Conservation (phyloP, 2,888 invertebrate species). For the Siphlonurus alternatus region DNA sequence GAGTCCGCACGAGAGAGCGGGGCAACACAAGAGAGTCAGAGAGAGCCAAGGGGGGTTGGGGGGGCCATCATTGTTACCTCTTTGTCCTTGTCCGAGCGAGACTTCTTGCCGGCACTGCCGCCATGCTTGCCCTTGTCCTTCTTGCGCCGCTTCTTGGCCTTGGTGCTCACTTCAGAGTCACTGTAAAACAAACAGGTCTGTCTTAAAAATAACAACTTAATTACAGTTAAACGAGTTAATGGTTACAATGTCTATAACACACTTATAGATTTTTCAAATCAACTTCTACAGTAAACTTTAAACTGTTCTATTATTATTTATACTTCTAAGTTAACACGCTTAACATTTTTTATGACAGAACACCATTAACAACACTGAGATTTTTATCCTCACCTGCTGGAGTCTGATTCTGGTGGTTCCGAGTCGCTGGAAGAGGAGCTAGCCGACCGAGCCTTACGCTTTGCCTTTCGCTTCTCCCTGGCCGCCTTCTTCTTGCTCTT, state of each 20-base stretch:
- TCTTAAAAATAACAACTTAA: slow-evolving; percentile 38
- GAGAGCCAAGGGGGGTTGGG: neutral
- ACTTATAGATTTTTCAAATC: no score
- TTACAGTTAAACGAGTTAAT: slow-evolving; percentile 1
- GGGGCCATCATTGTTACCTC: neutral
- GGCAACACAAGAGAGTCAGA: slow-evolving; percentile 4
- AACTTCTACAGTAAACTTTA: no score
- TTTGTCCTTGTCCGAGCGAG: neutral
- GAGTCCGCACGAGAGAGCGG: neutral
- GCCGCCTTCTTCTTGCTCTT: slow-evolving; percentile 7
- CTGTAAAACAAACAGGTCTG: slow-evolving; percentile 16
- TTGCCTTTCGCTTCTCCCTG: slow-evolving; percentile 6
- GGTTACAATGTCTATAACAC: no score
- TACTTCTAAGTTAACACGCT: no score
- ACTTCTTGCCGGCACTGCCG: slow-evolving; percentile 24
- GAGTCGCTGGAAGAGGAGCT: slow-evolving; percentile 11
- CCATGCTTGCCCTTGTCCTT: slow-evolving; percentile 57
- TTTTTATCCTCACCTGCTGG: slow-evolving; percentile 26
- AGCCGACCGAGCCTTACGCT: slow-evolving; percentile 9
- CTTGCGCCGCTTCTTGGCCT: slow-evolving; percentile 33
- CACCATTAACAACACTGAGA: no score
- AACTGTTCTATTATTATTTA: no score
- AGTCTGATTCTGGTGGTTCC: slow-evolving; percentile 19
- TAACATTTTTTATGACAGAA: no score
- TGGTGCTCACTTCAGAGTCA: neutral